Conservation (phyloP, 2,113 vertebrate species). For the Oreochromis tanganicae region DNA sequence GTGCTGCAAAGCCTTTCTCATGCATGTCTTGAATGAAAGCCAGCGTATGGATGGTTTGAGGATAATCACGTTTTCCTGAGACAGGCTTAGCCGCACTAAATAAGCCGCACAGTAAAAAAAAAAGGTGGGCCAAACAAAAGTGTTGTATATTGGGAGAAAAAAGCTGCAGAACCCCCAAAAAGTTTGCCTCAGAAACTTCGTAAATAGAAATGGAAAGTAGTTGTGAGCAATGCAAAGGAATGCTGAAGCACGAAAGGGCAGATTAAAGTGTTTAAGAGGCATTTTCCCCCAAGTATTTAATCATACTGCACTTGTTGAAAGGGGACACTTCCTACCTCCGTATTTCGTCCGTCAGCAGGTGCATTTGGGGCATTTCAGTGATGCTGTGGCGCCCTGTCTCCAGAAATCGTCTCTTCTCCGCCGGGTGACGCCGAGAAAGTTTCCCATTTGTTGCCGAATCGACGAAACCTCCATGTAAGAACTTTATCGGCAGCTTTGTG, state of each 20-base stretch:
- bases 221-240: background rate
- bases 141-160: background rate
- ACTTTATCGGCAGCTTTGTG: background rate
- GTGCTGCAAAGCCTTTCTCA: conserved; percentile 70
- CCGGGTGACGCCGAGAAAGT: background rate
- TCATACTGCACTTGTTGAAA: background rate
- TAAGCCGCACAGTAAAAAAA: conserved; percentile 23
- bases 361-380: conserved; percentile 17
- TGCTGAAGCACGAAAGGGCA: background rate
- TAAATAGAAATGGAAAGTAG: background rate
- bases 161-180: background rate
- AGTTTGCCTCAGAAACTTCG: background rate
- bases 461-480: background rate
- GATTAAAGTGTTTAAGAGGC: background rate
- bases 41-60: conserved; percentile 49
- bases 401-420: background rate
- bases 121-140: background rate
- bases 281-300: fast-evolving
- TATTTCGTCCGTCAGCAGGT: conserved; percentile 46
- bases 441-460: conserved; percentile 1
- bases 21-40: conserved; percentile 66
- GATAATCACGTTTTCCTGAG: conserved; percentile 68
- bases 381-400: conserved; percentile 11
- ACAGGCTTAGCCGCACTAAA: conserved; percentile 60
- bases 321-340: background rate